Evolutionary conservation across 2,888 invertebrate genomes (phyloP).

Genomic region (Pachymerium ferrugineum): DNA sequence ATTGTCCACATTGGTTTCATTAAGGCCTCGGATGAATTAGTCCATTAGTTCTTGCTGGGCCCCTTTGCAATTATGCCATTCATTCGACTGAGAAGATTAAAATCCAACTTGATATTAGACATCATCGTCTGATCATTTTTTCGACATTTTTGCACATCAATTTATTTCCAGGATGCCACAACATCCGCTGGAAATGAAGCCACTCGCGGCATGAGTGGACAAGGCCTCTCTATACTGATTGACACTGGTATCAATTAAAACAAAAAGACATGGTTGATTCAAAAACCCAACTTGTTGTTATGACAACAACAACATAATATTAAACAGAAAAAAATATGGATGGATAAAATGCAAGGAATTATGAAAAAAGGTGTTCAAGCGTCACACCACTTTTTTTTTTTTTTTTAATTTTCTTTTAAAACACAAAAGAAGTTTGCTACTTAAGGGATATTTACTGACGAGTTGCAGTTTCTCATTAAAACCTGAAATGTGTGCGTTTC

Average conservation of each 20-base stretch:
- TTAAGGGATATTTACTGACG: conserved; percentile 6
- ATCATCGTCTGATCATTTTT: background rate
- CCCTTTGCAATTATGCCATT: background rate
- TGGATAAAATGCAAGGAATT: background rate
- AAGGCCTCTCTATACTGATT: no score
- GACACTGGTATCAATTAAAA: background rate
- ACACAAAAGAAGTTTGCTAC: background rate
- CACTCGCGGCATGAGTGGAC: no score
- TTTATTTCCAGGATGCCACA: conserved; percentile 18
- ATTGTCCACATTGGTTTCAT: conserved; percentile 18
- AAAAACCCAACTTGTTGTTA: conserved; percentile 9
- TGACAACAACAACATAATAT: conserved; percentile 3
- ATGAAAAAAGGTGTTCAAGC: background rate
- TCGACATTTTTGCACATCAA: background rate
- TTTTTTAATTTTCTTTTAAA: background rate
- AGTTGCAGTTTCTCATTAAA: conserved; percentile 5
- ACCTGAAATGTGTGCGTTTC: background rate
- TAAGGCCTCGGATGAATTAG: conserved; percentile 18
- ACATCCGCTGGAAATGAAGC: conserved; percentile 9
- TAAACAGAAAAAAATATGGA: background rate
- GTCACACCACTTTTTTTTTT: background rate
- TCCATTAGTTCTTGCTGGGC: conserved; percentile 21
- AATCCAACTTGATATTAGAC: background rate
- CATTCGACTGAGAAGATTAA: conserved; percentile 17
- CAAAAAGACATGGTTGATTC: background rate